Percentiles rank a stretch among this genome's conserved stretches.
phyloP scores from a whole-genome alignment of 2,888 invertebrate species.

The Sepiola atlantica region DNA sequence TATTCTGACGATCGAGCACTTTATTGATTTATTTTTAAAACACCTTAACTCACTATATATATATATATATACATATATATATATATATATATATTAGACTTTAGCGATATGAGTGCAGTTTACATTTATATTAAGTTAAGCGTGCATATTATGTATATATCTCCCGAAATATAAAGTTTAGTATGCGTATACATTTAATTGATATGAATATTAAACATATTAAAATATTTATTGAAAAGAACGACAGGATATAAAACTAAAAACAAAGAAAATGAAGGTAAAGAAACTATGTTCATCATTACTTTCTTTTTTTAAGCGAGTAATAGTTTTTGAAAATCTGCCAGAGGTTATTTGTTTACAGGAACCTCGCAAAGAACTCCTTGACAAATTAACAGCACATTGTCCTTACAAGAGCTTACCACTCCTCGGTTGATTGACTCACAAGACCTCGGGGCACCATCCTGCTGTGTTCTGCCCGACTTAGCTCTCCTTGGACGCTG shows the following conservation, averaged over 20 bases:
- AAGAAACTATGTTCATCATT: not conserved
- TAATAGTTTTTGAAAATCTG: not conserved
- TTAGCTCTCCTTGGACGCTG: not conserved
- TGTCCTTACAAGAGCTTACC: not conserved
- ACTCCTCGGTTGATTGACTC: not conserved
- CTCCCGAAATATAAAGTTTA: no score
- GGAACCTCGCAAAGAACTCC: not conserved
- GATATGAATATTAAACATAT: not conserved
- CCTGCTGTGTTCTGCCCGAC: not conserved
- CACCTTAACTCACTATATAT: no score
- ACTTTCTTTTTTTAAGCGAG: not conserved
- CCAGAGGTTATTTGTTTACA: slow-evolving; percentile 12
- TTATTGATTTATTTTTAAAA: no score
- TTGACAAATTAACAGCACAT: slow-evolving; percentile 22
- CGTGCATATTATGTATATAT: no score
- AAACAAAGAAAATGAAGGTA: not conserved
- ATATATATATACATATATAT: no score
- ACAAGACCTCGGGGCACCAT: not conserved
- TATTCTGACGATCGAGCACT: no score
- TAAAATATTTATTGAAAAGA: not conserved
- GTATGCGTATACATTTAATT: no score
- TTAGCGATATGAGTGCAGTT: no score
- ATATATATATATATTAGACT: no score
- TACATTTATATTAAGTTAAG: no score
- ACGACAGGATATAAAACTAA: not conserved